Conservation (phyloP, 2,113 vertebrate genomes). For the Elgaria multicarinata region DNA sequence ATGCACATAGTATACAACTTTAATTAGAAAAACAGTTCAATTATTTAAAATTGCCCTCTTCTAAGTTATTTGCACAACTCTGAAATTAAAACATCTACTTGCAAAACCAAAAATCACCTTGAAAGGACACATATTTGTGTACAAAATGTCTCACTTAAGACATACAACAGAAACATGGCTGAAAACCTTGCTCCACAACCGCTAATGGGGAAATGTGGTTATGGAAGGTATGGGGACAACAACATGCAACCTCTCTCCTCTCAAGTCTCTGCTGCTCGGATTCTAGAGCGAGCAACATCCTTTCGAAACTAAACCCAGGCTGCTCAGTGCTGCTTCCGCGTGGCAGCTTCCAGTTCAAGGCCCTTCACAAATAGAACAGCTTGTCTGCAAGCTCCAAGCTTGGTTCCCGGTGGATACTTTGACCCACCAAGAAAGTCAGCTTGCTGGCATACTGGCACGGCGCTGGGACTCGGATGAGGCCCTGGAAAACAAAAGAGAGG, state of each 20-base stretch:
- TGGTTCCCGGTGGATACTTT: constrained; percentile 56
- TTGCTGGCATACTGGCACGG: constrained; percentile 57
- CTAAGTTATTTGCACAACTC: not conserved
- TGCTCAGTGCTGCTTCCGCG: not conserved
- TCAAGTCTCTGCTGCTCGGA: not conserved
- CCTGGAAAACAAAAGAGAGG: constrained; percentile 12
- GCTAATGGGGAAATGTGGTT: not conserved
- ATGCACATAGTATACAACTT: not conserved
- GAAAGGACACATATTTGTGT: not conserved
- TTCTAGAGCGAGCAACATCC: not conserved
- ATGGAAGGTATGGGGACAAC: not conserved
- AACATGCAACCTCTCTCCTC: not conserved
- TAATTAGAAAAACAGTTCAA: constrained; percentile 12
- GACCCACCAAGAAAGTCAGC: constrained; percentile 56
- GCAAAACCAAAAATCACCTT: not conserved
- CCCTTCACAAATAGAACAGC: constrained; percentile 69
- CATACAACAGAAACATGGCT: not conserved
- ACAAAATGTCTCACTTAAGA: not conserved
- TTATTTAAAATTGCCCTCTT: not conserved
- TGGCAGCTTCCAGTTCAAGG: not conserved
- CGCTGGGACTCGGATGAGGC: constrained; percentile 52
- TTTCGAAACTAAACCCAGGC: not conserved
- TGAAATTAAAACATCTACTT: not conserved
- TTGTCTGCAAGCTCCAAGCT: constrained; percentile 52
- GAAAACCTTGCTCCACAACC: not conserved